Evolutionary conservation across 2,113 vertebrate species (phyloP), one percentile per base, ranked within the genome.

Genomic region (Cacatua alba): DNA sequence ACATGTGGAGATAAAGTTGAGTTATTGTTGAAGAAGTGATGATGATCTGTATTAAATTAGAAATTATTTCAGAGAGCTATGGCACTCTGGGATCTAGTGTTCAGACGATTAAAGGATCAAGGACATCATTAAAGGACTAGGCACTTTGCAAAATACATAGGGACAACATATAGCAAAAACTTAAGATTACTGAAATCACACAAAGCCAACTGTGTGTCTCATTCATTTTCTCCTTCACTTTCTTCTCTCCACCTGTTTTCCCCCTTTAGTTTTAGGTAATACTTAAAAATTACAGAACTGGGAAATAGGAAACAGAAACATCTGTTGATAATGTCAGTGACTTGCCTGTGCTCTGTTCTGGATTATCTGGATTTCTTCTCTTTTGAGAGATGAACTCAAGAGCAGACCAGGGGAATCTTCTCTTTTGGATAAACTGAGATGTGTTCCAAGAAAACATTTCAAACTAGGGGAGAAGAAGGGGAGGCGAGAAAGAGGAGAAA

Each of bases 291-390:
- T 48, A 74, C 72, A 90, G 72, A 82, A 88, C 62, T 29, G 86
- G 55, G 60, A 88, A 88, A 88, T 41, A 71, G 44, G 79, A 86
- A 95, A 85, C 68, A 87, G 65, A 90, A 95, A 90, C 93, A 92
- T 90, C 88, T 96, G 94, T 28, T 86, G 86, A 79, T 76, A 84
- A 68, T 4, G 21, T 71, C 64, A 81, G 35, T 49, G 86, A 92
- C 52, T 78, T 62, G 68, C 43, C 72, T 49, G 46, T 2, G 8
- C 46, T 90, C 86, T 88, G 69, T 17, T 84, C 72, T 82, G 88
- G 68, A 88, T 95, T 95, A 95, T 83, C 72, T 90, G 86, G 43
- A 93, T 90, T 92, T 92, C 69, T 93, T 84, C 52, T 74, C 65
- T 52, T 91, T 83, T 68, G 90, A 90, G 82, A 88, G 52, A 88